Evolutionary conservation across 2,797 vertebrate genomes (phyloP), one percentile per base, ranked within the genome.

Genomic region (Myotis vivesi): DNA sequence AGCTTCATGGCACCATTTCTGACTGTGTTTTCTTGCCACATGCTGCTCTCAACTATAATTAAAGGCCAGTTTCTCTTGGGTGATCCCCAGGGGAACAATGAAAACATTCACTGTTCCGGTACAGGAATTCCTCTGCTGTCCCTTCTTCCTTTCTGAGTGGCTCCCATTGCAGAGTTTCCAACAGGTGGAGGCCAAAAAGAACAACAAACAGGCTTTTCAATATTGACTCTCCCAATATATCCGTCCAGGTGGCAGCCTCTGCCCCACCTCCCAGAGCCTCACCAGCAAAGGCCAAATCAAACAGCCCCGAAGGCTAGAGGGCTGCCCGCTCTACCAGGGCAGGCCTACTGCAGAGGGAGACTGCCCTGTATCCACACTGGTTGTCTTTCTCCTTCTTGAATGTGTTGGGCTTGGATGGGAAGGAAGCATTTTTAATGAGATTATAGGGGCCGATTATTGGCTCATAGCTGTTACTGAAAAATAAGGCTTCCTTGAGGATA

Each of bases 161-260:
- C 25, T 91, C 76, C 5, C 1, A 41, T 82, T 82, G 81, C 30
- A 75, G 36, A 73, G 36, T 84, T 89, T 91, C 85, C 93, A 93
- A 68, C 62, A 92, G 92, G 89, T 69, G 44, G 84, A 96, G 49
- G 82, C 80, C 77, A 88, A 57, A 15, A 62, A 68, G 72, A 94
- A 53, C 83, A 96, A 96, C 79, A 96, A 96, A 95, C 79, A 94
- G 79, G 80, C 30, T 84, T 85, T 94, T 95, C 76, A 75, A 55
- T 96, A 85, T 90, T 95, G 94, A 93, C 91, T 90, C 68, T 94
- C n/a, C 23, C 0, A n/a, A n/a, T n/a, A n/a, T n/a, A n/a, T 72
- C 75, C 20, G 1, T 0, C 66, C n/a, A 73, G 49, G 44, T 3
- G n/a, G 19, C 38, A 44, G 38, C 87, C 28, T 33, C 87, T 85